Conservation (phyloP, 2,888 invertebrate genomes). For the Cactoblastis cactorum region DNA sequence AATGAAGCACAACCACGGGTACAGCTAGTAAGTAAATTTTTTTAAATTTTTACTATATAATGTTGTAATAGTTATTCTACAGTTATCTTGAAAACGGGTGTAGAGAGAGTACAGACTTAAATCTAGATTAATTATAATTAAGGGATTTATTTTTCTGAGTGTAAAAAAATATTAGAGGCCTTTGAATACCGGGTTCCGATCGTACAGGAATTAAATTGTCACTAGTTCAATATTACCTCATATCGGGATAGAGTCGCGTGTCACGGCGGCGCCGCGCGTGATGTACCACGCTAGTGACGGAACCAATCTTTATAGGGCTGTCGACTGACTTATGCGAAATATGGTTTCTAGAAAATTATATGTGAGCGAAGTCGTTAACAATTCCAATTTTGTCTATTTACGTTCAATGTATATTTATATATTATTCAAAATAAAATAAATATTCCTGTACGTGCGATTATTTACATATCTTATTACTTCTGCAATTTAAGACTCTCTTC, state of each 20-base stretch:
- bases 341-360: background rate
- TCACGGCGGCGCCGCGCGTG: background rate
- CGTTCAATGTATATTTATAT: too few species aligned
- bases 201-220: background rate
- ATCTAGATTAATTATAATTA: background rate
- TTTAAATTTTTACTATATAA: too few species aligned
- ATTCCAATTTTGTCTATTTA: background rate
- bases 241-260: background rate
- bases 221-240: background rate
- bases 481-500: too few species aligned
- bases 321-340: background rate
- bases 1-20: too few species aligned
- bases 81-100: too few species aligned
- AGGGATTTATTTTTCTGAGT: background rate
- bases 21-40: too few species aligned
- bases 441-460: too few species aligned
- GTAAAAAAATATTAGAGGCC: background rate
- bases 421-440: too few species aligned
- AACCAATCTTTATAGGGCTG: slow-evolving; percentile 5
- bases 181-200: background rate
- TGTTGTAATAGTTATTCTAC: too few species aligned
- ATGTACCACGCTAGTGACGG: background rate
- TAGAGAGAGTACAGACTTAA: too few species aligned
- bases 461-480: too few species aligned
- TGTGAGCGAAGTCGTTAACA: background rate